Percentiles rank a stretch among this genome's conserved stretches.
Conservation (phyloP, 2,797 vertebrate genomes). For the Otolemur crassicaudatus region DNA sequence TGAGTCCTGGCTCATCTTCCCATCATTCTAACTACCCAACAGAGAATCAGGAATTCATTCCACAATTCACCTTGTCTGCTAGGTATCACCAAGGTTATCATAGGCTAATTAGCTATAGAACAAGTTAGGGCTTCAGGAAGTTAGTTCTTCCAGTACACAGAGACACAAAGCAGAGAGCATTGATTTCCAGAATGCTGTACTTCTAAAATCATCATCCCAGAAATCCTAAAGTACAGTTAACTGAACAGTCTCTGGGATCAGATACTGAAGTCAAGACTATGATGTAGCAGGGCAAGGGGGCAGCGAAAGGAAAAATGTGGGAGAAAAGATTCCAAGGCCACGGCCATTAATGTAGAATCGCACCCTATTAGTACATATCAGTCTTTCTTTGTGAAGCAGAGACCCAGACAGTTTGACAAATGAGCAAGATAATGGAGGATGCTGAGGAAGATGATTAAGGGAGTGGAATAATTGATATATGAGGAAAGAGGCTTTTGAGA, state of each 20-base stretch:
- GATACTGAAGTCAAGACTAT: not conserved
- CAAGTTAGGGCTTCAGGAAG: not conserved
- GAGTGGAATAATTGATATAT: conserved; percentile 45
- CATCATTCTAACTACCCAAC: not conserved
- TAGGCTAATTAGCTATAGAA: not conserved
- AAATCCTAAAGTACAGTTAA: not conserved
- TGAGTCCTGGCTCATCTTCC: not conserved
- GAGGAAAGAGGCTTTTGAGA: conserved; percentile 69
- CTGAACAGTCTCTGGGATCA: not conserved
- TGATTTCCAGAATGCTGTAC: not conserved
- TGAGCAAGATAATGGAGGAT: not conserved
- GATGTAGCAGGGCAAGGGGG: not conserved
- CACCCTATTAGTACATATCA: not conserved
- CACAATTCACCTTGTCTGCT: not conserved
- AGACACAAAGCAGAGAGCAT: not conserved
- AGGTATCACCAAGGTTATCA: not conserved
- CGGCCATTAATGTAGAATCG: not conserved
- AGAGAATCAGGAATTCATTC: not conserved
- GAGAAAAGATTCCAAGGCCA: not conserved
- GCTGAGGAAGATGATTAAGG: conserved; percentile 60
- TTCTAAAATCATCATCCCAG: not conserved
- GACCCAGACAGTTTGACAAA: conserved; percentile 57
- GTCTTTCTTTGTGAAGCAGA: not conserved
- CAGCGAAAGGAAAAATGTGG: not conserved
- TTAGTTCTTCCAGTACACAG: not conserved